These are phyloP conservation scores for Cremastinae sp. DNA, from an alignment of 2,888 invertebrate genomes.

Conservation along the genomic window DNA sequence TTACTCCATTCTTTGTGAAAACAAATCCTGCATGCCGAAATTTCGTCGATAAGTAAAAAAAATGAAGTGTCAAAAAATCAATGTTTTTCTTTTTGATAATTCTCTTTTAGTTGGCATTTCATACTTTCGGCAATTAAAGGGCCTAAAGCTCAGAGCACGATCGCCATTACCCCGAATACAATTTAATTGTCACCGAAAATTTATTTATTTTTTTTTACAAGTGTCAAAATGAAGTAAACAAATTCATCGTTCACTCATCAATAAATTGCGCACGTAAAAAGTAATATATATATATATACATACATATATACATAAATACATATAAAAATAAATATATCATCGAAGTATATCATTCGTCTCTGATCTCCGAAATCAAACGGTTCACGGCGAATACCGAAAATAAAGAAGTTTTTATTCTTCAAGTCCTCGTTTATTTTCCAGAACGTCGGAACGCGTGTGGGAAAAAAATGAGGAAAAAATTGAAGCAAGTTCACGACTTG, in stretches of 20 bases:
- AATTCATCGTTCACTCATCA: conserved; percentile 46
- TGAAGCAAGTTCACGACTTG: conserved; percentile 37
- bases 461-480: conserved; percentile 9
- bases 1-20: conserved; percentile 18
- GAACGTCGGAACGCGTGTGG: neutral
- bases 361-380: conserved; percentile 29
- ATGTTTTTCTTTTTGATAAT: conserved; percentile 28
- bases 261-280: conserved; percentile 43
- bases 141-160: conserved; percentile 58
- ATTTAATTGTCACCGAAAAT: conserved; percentile 32
- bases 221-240: conserved; percentile 30
- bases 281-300: conserved; percentile 57
- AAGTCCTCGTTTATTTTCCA: conserved; percentile 28
- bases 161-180: conserved; percentile 22
- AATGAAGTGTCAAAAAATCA: conserved; percentile 17
- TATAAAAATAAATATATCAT: conserved; percentile 44
- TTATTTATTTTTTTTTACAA: conserved; percentile 37
- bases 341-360: conserved; percentile 42
- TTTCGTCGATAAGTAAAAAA: neutral
- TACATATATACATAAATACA: conserved; percentile 58
- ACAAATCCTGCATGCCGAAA: conserved; percentile 32
- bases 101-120: conserved; percentile 22
- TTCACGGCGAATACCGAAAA: conserved; percentile 28
- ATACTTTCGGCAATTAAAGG: conserved; percentile 58
- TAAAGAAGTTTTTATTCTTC: conserved; percentile 36